Evolutionary conservation across 2,888 invertebrate species (phyloP).

Genomic region (Latrodectus hesperus): DNA sequence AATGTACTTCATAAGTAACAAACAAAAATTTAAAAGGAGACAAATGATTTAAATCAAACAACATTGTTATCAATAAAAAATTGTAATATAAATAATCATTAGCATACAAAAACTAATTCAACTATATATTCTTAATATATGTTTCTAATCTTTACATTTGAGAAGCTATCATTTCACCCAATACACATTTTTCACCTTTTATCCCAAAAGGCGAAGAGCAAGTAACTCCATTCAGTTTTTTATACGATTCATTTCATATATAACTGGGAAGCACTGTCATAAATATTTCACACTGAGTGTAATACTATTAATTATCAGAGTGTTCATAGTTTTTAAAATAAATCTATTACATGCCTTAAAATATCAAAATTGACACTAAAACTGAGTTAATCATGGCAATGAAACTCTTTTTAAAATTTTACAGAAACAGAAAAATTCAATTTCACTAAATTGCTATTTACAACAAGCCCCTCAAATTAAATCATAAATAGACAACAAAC

Average conservation of each 20-base stretch:
- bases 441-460: neutral
- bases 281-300: neutral
- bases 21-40: constrained; percentile 6
- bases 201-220: neutral
- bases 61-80: constrained; percentile 3
- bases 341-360: too few relatives aligned
- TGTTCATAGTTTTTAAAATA: too few relatives aligned
- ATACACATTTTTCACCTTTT: constrained; percentile 20
- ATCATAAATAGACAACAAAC: too few relatives aligned
- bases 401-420: constrained; percentile 15
- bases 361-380: too few relatives aligned
- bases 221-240: constrained; percentile 10
- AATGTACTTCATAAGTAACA: constrained; percentile 4
- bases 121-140: neutral
- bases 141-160: constrained; percentile 13
- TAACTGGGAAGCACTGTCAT: constrained; percentile 44
- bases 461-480: too few relatives aligned
- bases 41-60: neutral
- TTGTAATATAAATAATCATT: neutral
- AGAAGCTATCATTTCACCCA: constrained; percentile 23
- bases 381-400: too few relatives aligned
- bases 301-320: too few relatives aligned
- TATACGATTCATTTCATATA: constrained; percentile 14
- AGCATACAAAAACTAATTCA: neutral
- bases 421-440: neutral